A percentile compares a stretch with the other conserved stretches of the same genome.
These are phyloP conservation scores for Budorcas taxicolor DNA, from an alignment of 2,113 vertebrate species.

Conservation along the genomic window DNA sequence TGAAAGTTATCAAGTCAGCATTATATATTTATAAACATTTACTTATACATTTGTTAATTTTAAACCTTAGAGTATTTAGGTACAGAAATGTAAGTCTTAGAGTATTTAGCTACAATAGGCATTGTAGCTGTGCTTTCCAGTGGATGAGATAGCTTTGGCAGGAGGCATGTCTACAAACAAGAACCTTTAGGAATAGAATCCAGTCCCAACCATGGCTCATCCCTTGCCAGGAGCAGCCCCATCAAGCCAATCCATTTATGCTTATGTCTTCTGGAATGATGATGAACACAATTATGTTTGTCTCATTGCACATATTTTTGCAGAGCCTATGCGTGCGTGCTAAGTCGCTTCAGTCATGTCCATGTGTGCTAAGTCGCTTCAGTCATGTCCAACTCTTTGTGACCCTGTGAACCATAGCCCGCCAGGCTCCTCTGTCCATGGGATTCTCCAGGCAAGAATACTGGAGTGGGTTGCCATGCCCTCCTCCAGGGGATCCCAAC, in stretches of 20 bases:
- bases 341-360: not conserved
- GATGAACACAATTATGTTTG: not conserved
- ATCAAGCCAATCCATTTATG: not conserved
- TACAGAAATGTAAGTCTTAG: not conserved
- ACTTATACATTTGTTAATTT: not conserved
- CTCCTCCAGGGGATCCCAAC: not conserved
- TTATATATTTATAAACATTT: not conserved
- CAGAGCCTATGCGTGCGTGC: accelerated
- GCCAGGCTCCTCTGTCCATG: not conserved
- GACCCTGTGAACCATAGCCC: not conserved
- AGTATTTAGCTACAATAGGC: not conserved
- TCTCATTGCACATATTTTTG: not conserved
- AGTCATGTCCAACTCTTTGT: not conserved
- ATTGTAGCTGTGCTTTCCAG: not conserved
- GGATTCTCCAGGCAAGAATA: not conserved
- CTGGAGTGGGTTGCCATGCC: not conserved
- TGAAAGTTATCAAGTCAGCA: not conserved
- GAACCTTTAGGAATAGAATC: not conserved
- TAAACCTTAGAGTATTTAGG: not conserved
- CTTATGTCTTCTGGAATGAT: not conserved
- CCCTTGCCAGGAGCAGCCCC: not conserved
- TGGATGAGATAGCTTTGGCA: not conserved
- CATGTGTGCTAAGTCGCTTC: not conserved
- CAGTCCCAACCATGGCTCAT: not conserved
- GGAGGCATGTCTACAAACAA: not conserved